Evolutionary conservation across 2,888 invertebrate genomes (phyloP), one percentile per base, ranked within the genome.

Genomic region (Cephus nigrinus): DNA sequence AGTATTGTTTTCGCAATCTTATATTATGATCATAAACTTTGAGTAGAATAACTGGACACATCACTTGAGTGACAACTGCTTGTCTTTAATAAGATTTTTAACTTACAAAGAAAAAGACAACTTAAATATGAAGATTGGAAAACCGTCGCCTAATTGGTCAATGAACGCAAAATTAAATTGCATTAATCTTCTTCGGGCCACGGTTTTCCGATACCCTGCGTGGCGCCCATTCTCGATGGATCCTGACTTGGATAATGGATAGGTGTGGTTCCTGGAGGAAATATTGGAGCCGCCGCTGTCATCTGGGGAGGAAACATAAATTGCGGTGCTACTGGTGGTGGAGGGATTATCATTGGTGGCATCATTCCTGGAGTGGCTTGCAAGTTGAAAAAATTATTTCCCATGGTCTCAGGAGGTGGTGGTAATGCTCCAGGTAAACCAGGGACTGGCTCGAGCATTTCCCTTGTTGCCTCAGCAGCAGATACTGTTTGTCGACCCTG

Each of bases 231-330:
- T 36, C 98, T 93, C 69, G 96, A 95, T 0, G 99, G 99, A 93
- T 99, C 99, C 92, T 99, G 99, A 89, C 98, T 98, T 4, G 99
- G 99, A 93, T 99, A 99, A 92, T 99, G 98, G 79, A 94, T 93
- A 0, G 94, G 93, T 1, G 94, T 92, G 11, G 94, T 93, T n/a
- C 93, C 92, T 1, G 93, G 93, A 3, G 93, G 92, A 84, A 89
- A 90, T 23, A 91, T 90, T 4, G 92, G 92, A 9, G 92, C 90
- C 1, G 92, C 90, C 0, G 91, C 90, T 0, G 92, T 90, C 84
- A 91, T 90, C 82, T 91, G 92, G 34, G 90, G 90, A 4, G 91
- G 91, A 68, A 92, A 92, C 85, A 92, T 91, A 81, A 89, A 87
- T 74, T 92, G 92, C 12, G 92, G 92, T 32, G 92, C 91, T 11